phyloP scores from a whole-genome alignment of 2,797 vertebrate genomes.

The Aulostomus chinensis region DNA sequence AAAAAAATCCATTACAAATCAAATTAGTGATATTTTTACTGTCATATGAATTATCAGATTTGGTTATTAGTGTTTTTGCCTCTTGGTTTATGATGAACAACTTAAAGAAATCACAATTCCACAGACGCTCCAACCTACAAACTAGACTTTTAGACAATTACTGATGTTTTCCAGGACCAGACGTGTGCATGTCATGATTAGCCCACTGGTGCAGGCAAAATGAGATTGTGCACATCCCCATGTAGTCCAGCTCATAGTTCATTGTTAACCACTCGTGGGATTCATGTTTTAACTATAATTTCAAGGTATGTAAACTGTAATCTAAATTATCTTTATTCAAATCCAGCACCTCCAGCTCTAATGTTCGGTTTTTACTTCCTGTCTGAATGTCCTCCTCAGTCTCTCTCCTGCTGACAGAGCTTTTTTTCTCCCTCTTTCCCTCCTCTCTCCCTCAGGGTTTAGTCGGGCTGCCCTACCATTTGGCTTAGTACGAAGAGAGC shows the following conservation, averaged over 20 bases:
- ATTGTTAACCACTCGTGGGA: no score
- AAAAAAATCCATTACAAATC: no score
- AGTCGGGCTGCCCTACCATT: constrained; percentile 95
- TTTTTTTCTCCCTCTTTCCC: constrained; percentile 18
- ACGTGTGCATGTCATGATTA: constrained; percentile 49
- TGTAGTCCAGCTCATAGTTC: no score
- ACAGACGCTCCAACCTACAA: constrained; percentile 46
- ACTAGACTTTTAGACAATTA: constrained; percentile 55
- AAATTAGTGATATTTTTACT: no score
- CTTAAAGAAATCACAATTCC: constrained; percentile 9
- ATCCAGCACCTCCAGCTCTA: constrained; percentile 6
- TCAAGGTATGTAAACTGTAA: no score
- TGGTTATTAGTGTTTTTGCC: constrained; percentile 1
- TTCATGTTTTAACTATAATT: no score
- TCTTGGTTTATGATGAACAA: constrained; percentile 5
- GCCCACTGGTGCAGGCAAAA: constrained; percentile 31
- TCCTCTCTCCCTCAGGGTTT: constrained; percentile 82
- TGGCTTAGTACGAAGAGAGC: constrained; percentile 94
- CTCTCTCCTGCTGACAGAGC: constrained; percentile 58
- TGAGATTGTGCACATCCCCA: no score
- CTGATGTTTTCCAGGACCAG: constrained; percentile 42
- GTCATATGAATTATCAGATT: no score
- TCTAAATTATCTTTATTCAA: constrained; percentile 17
- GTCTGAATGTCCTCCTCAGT: constrained; percentile 13
- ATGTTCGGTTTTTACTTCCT: constrained; percentile 26